These are phyloP conservation scores for Stenurella melanura DNA, from an alignment of 2,888 invertebrate species.

Conservation along the genomic window DNA sequence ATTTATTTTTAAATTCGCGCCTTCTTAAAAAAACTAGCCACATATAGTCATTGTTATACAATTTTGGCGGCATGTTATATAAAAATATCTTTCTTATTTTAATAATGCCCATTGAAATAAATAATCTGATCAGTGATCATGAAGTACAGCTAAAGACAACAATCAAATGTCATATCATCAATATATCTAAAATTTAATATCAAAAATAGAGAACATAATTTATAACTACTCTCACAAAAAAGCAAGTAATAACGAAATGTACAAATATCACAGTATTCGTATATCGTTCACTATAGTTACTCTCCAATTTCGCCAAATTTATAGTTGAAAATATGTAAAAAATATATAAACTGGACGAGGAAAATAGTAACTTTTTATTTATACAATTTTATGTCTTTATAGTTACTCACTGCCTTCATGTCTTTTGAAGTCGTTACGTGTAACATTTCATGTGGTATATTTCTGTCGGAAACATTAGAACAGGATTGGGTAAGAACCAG, in stretches of 20 bases:
- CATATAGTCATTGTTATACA: slow-evolving; percentile 37
- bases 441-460: slow-evolving; percentile 26
- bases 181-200: slow-evolving; percentile 61
- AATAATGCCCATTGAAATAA: slow-evolving; percentile 59
- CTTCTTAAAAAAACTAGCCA: slow-evolving; percentile 34
- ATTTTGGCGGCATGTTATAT: slow-evolving; percentile 39
- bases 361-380: slow-evolving; percentile 43
- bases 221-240: slow-evolving; percentile 62
- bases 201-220: slow-evolving; percentile 65
- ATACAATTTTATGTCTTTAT: slow-evolving; percentile 52
- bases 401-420: slow-evolving; percentile 52
- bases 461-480: not conserved
- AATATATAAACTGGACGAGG: slow-evolving; percentile 40
- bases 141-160: slow-evolving; percentile 59
- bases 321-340: slow-evolving; percentile 11
- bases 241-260: slow-evolving; percentile 66
- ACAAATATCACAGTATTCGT: slow-evolving; percentile 71
- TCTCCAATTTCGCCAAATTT: slow-evolving; percentile 29
- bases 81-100: slow-evolving; percentile 47
- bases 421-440: slow-evolving; percentile 43
- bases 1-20: slow-evolving; percentile 41
- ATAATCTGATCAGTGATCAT: slow-evolving; percentile 52
- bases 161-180: slow-evolving; percentile 43
- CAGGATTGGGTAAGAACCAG: not conserved
- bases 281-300: slow-evolving; percentile 58